phyloP scores from a whole-genome alignment of 2,888 invertebrate genomes.

The Ferdinandea cuprea region DNA sequence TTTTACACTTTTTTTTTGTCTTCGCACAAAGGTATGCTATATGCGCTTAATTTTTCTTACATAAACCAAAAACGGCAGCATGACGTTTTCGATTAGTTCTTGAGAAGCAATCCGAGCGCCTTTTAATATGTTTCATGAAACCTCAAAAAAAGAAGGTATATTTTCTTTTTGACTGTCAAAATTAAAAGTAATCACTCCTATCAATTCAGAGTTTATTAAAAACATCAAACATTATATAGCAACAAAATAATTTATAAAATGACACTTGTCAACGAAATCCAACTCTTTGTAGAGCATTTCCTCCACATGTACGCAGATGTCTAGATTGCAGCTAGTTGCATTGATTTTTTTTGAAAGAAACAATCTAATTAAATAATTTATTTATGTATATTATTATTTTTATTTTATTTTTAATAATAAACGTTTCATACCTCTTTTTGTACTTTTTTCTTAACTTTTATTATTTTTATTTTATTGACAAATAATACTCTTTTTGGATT shows the following conservation, averaged over 20 bases:
- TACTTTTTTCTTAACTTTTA: not conserved
- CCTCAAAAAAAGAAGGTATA: too few relatives aligned
- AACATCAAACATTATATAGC: too few relatives aligned
- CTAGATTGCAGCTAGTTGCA: constrained; percentile 59
- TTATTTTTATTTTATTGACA: constrained; percentile 18
- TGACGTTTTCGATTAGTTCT: too few relatives aligned
- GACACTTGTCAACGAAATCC: constrained; percentile 3
- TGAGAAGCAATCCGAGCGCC: too few relatives aligned
- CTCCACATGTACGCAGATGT: constrained; percentile 57
- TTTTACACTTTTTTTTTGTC: too few relatives aligned
- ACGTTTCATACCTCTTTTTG: constrained; percentile 33
- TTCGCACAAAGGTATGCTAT: too few relatives aligned
- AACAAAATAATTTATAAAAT: constrained; percentile 15
- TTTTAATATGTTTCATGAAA: too few relatives aligned
- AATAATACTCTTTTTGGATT: constrained; percentile 54
- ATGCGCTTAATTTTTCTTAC: too few relatives aligned
- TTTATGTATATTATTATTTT: constrained; percentile 56
- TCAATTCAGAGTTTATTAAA: too few relatives aligned
- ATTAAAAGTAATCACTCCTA: too few relatives aligned
- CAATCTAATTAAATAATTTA: constrained; percentile 67
- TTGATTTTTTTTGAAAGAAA: constrained; percentile 35
- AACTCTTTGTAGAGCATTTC: constrained; percentile 26
- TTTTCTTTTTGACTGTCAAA: too few relatives aligned
- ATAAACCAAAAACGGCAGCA: too few relatives aligned
- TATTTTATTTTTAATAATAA: constrained; percentile 37